A percentile compares a stretch with the other conserved stretches of the same genome.
Evolutionary conservation across 2,888 invertebrate genomes (phyloP).

Genomic region (Zygogramma bicolorata): DNA sequence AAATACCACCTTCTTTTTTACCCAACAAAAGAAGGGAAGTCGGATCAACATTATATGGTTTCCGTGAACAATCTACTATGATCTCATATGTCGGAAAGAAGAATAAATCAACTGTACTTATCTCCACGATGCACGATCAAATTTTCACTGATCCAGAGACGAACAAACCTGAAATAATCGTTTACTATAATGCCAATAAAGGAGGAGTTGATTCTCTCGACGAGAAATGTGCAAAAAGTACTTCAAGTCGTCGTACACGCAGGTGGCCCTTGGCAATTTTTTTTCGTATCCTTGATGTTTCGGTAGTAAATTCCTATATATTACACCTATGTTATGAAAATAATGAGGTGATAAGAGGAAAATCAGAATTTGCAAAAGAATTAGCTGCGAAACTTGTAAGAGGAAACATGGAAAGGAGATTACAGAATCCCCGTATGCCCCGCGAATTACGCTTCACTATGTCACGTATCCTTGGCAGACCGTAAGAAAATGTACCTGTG

Average conservation of each 20-base stretch:
- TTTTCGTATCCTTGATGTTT: slow-evolving; percentile 33
- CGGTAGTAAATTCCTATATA: slow-evolving; percentile 28
- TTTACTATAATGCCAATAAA: slow-evolving; percentile 2
- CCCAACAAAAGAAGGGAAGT: slow-evolving; percentile 32
- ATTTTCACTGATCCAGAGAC: background rate
- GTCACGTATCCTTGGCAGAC: background rate
- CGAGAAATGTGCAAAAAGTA: slow-evolving; percentile 27
- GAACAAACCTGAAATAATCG: background rate
- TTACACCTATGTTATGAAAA: background rate
- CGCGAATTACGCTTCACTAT: background rate
- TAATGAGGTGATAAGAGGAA: background rate
- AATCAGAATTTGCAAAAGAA: background rate
- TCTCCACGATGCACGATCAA: background rate
- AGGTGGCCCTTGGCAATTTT: slow-evolving; percentile 36
- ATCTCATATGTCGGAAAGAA: slow-evolving; percentile 24
- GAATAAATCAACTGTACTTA: background rate
- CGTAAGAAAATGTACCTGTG: background rate
- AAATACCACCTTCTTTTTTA: slow-evolving; percentile 51
- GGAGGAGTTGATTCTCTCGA: slow-evolving; percentile 43
- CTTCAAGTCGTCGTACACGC: slow-evolving; percentile 29
- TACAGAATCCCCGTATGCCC: background rate
- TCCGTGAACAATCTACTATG: slow-evolving; percentile 27
- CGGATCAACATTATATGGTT: slow-evolving; percentile 44
- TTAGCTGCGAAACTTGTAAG: too few species aligned
- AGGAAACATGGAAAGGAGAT: background rate